These are phyloP conservation scores for Lepus europaeus DNA, from an alignment of 2,113 vertebrate species.

Conservation along the genomic window DNA sequence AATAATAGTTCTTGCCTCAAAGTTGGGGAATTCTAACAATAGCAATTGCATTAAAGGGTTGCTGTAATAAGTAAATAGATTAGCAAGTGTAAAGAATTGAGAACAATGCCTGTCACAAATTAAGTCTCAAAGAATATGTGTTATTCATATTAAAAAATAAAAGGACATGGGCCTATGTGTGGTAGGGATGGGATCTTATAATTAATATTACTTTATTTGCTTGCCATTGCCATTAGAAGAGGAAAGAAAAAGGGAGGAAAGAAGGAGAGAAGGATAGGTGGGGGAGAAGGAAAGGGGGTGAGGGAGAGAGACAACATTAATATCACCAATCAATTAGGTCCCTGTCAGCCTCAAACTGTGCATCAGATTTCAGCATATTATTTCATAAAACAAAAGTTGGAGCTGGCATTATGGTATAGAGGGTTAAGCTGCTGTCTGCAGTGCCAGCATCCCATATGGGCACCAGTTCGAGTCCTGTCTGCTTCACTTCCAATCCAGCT, in stretches of 20 bases:
- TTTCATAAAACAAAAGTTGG: no score
- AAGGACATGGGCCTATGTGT: background rate
- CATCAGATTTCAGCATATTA: background rate
- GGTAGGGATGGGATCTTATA: background rate
- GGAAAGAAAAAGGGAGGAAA: no score
- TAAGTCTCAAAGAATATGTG: background rate
- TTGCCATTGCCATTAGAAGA: background rate
- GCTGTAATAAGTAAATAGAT: background rate
- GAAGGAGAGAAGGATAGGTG: background rate
- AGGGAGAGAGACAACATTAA: background rate
- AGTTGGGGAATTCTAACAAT: background rate
- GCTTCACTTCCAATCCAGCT: no score
- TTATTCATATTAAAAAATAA: background rate
- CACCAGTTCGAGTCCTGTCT: no score
- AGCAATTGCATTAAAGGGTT: background rate
- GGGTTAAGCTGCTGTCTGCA: no score
- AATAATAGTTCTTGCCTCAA: background rate
- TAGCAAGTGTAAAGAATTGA: background rate
- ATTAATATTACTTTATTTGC: background rate
- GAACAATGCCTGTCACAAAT: background rate
- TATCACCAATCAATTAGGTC: background rate
- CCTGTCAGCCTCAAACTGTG: background rate
- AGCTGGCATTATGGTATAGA: no score
- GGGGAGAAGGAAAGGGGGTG: no score
- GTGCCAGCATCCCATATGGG: no score